phyloP scores from a whole-genome alignment of 2,797 vertebrate species.

The Macropus fuliginosus region DNA sequence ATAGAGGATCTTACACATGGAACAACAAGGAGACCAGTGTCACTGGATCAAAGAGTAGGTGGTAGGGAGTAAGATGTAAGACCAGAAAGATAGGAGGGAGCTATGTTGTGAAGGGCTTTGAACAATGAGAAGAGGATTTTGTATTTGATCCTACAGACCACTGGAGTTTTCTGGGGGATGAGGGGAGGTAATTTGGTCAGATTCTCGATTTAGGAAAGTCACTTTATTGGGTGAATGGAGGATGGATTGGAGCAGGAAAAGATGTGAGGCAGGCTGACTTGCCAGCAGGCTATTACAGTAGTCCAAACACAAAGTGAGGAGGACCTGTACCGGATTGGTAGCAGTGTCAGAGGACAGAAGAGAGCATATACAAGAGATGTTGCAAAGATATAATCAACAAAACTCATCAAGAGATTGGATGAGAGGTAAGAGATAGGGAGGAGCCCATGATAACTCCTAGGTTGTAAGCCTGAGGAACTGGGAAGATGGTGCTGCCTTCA shows the following conservation, averaged over 20 bases:
- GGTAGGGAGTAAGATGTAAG: neutral
- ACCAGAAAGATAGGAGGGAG: neutral
- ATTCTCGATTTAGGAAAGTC: neutral
- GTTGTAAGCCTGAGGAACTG: neutral
- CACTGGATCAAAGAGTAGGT: neutral
- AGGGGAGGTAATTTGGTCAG: too few relatives aligned
- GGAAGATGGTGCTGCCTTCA: neutral
- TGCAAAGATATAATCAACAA: neutral
- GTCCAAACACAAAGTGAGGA: neutral
- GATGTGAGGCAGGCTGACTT: neutral
- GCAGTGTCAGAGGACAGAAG: too few relatives aligned
- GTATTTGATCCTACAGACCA: neutral
- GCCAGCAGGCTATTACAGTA: neutral
- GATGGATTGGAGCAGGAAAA: neutral
- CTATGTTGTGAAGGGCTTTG: neutral
- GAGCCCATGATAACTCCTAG: neutral
- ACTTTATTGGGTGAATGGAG: neutral
- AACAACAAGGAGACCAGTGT: neutral
- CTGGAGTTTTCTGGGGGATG: neutral
- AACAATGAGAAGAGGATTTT: neutral
- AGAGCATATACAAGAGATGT: neutral
- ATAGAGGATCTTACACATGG: neutral
- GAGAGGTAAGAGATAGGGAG: neutral
- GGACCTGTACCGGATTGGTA: neutral
- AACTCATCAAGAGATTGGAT: neutral